phyloP scores from a whole-genome alignment of 2,888 invertebrate genomes.

The Gibbula magus region DNA sequence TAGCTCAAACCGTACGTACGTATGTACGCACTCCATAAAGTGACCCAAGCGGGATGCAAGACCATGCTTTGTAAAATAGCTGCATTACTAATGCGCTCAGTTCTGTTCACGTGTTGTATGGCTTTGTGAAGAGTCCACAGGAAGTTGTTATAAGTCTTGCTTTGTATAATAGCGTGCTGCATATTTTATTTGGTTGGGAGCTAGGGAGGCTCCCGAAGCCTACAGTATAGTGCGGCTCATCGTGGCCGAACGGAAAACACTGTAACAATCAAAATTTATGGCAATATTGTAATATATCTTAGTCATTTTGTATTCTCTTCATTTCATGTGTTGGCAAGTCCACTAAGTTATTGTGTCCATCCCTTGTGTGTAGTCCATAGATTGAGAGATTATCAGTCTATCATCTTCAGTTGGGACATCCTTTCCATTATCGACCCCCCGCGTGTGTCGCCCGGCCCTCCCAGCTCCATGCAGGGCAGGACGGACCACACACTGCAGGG shows the following conservation, averaged over 20 bases:
- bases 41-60: neutral
- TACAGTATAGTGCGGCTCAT: neutral
- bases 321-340: conserved; percentile 26
- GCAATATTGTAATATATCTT: conserved; percentile 34
- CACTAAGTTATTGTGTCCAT: conserved; percentile 26
- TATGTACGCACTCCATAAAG: no score
- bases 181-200: conserved; percentile 25
- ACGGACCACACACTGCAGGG: neutral
- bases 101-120: conserved; percentile 9
- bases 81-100: neutral
- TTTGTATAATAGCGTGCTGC: conserved; percentile 23
- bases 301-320: conserved; percentile 33
- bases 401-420: conserved; percentile 20
- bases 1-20: no score
- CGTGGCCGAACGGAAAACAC: neutral
- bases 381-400: neutral
- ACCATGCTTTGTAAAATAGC: conserved; percentile 18
- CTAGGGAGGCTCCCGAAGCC: neutral
- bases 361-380: neutral
- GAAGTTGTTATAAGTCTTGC: conserved; percentile 14
- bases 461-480: no score
- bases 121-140: conserved; percentile 1
- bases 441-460: no score
- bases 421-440: no score
- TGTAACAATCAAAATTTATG: conserved; percentile 34